Percentiles rank a stretch among this genome's conserved stretches.
These are phyloP conservation scores for Eumaeus atala DNA, from an alignment of 1,140 invertebrate species.

Conservation along the genomic window DNA sequence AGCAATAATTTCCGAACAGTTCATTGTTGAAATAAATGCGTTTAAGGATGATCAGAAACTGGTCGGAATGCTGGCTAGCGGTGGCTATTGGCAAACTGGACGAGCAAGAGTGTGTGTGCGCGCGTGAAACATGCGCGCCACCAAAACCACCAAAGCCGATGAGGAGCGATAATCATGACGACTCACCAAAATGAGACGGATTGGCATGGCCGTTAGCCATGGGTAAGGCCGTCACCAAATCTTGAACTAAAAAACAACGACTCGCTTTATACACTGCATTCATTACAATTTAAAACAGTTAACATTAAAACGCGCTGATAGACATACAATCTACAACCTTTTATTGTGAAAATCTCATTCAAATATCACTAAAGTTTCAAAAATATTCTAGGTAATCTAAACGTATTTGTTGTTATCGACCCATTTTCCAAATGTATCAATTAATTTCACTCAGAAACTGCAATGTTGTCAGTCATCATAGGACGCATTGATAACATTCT, in stretches of 20 bases:
- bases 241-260: slow-evolving; percentile 74
- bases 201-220: slow-evolving; percentile 73
- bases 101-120: slow-evolving; percentile 51
- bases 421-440: slow-evolving; percentile 31
- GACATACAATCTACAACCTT: too few species aligned
- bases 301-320: slow-evolving; percentile 11
- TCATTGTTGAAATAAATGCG: slow-evolving; percentile 5
- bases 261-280: slow-evolving; percentile 68
- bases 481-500: slow-evolving; percentile 66
- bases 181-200: slow-evolving; percentile 74
- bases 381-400: neutral
- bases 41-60: neutral
- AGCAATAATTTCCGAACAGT: slow-evolving; percentile 7
- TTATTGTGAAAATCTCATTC: neutral
- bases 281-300: slow-evolving; percentile 33
- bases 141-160: slow-evolving; percentile 69
- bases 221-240: slow-evolving; percentile 74
- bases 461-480: slow-evolving; percentile 34
- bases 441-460: slow-evolving; percentile 32
- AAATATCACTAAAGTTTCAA: neutral
- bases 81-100: slow-evolving; percentile 44
- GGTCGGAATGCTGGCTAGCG: slow-evolving; percentile 11
- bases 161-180: slow-evolving; percentile 58
- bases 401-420: slow-evolving; percentile 26
- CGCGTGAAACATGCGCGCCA: slow-evolving; percentile 62